Evolutionary conservation across 2,113 vertebrate genomes (phyloP).

Genomic region (Megalops atlanticus): DNA sequence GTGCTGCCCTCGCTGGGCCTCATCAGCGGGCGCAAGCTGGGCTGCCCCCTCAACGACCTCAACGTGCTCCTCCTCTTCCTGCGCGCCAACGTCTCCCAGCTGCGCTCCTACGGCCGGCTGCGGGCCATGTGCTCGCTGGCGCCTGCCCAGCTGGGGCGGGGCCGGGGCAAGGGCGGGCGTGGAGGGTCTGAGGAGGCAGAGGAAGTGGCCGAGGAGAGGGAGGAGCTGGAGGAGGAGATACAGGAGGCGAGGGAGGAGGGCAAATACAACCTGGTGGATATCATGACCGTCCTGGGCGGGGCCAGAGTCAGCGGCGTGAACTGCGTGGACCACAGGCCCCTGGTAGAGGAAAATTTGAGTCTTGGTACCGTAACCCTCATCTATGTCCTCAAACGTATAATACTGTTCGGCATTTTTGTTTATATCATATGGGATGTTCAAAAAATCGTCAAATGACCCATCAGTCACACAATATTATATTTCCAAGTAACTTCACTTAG

Average conservation of each 20-base stretch:
- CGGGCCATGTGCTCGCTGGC: constrained; percentile 80
- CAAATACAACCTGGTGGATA: constrained; percentile 84
- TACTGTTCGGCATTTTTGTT: constrained; percentile 64
- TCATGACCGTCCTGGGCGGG: constrained; percentile 92
- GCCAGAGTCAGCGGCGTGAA: constrained; percentile 66
- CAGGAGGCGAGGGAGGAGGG: constrained; percentile 71
- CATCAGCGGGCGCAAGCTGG: constrained; percentile 81
- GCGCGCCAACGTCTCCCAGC: constrained; percentile 80
- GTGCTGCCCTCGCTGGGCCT: constrained; percentile 90
- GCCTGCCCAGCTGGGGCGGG: constrained; percentile 72
- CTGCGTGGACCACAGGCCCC: constrained; percentile 68
- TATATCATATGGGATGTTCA: constrained; percentile 75
- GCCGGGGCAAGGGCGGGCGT: constrained; percentile 58
- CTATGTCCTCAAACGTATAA: constrained; percentile 69
- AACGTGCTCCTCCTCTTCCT: constrained; percentile 91
- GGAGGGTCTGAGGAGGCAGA: constrained; percentile 59
- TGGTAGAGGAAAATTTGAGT: constrained; percentile 73
- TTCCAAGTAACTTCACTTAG: not conserved
- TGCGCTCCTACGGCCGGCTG: constrained; percentile 87
- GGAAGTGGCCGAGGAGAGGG: constrained; percentile 63
- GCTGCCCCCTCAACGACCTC: constrained; percentile 91
- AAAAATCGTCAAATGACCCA: constrained; percentile 68
- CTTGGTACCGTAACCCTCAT: constrained; percentile 76
- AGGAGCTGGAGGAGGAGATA: constrained; percentile 69
- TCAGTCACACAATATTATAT: not conserved